Evolutionary conservation across 1,140 invertebrate genomes (phyloP).

Genomic region (Drosophila nigrodunni): DNA sequence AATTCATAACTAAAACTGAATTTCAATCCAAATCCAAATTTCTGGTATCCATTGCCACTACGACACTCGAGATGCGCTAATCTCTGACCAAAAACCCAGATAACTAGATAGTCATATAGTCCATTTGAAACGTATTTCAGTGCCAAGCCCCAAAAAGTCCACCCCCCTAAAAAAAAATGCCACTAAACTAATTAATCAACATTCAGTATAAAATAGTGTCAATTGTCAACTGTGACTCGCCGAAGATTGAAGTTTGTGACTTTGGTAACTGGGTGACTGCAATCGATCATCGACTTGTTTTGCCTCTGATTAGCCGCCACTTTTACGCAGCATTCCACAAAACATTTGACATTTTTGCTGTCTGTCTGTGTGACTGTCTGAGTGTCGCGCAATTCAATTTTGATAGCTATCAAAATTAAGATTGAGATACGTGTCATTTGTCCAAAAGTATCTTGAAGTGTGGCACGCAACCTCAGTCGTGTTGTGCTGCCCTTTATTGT

Average conservation of each 20-base stretch:
- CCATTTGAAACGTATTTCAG: not conserved
- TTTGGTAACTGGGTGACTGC: conserved; percentile 27
- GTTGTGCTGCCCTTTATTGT: conserved; percentile 45
- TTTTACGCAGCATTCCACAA: conserved; percentile 70
- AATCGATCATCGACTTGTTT: conserved; percentile 66
- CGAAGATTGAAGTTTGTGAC: conserved; percentile 40
- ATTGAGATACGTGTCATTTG: conserved; percentile 49
- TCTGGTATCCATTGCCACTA: conserved; percentile 2
- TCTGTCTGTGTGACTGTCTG: too few species aligned
- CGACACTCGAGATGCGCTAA: conserved; percentile 70
- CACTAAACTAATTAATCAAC: conserved; percentile 77
- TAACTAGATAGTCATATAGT: not conserved
- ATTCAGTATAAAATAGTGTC: conserved; percentile 69
- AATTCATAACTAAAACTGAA: conserved; percentile 9
- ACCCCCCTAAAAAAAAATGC: too few species aligned
- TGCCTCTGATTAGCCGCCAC: conserved; percentile 71
- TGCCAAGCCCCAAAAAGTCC: conserved; percentile 7
- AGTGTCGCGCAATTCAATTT: conserved; percentile 31
- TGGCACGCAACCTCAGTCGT: conserved; percentile 7
- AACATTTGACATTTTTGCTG: conserved; percentile 52
- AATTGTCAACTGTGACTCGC: conserved; percentile 55
- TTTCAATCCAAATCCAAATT: conserved; percentile 9
- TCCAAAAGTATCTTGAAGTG: conserved; percentile 29
- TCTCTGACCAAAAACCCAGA: conserved; percentile 34
- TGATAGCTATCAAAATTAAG: conserved; percentile 27